Evolutionary conservation across 2,113 vertebrate species (phyloP).

Genomic region (Rynchops niger): DNA sequence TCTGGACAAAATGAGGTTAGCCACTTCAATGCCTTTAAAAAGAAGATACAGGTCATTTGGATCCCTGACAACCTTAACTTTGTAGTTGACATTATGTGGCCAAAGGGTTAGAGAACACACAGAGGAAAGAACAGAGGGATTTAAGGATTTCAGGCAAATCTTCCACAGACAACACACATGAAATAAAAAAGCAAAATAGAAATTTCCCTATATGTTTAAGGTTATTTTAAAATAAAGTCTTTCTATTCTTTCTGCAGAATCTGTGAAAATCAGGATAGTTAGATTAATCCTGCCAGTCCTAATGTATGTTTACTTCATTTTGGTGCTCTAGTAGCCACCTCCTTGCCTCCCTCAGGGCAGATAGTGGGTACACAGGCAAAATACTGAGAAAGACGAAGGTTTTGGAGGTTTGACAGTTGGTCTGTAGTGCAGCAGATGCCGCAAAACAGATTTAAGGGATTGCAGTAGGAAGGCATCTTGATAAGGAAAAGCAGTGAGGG

Average conservation of each 20-base stretch:
- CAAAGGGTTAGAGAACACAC: not conserved
- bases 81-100: not conserved
- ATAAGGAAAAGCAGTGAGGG: not conserved
- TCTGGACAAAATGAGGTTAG: not conserved
- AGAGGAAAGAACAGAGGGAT: not conserved
- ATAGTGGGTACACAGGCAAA: not conserved
- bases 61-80: not conserved
- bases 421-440: not conserved
- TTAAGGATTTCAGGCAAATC: not conserved
- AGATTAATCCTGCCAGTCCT: not conserved
- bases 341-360: not conserved
- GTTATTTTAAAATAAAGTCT: not conserved
- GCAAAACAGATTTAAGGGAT: not conserved
- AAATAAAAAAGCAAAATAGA: not conserved
- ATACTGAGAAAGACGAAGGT: not conserved
- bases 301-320: not conserved
- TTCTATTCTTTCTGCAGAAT: not conserved
- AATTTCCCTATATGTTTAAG: not conserved
- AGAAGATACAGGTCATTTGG: not conserved
- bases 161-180: not conserved
- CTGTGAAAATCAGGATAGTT: not conserved
- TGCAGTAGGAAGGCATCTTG: not conserved
- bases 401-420: not conserved
- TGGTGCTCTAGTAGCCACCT: not conserved
- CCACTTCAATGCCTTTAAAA: not conserved